Base-by-base conservation (phyloP, 2,888 invertebrate species). In the Beris chalybata region DNA sequence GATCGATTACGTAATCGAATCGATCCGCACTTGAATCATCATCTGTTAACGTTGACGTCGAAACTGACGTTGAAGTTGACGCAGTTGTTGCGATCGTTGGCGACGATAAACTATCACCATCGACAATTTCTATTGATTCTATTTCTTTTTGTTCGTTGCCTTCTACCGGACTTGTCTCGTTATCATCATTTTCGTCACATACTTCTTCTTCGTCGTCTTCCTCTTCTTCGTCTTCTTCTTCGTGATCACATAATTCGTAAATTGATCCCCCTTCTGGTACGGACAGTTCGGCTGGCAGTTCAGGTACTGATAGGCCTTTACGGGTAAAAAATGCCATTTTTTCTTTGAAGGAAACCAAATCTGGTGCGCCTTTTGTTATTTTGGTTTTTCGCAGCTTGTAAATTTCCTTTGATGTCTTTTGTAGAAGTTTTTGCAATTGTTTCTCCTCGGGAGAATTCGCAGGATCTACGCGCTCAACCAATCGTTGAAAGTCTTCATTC, bases 311-410 rank as follows among this genome's bases (percentile, higher is more conserved):
- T 43, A 88, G 81, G 74, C 90, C 91, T 71, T 89, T 87, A 74
- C 91, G 88, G 1, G 95, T 95, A 81, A 97, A 96, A 83, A 96
- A 97, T 50, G 95, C 94, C 90, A 97, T 95, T 82, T 96, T 96
- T 82, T 96, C 95, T 83, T 92, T 93, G 83, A 95, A 96, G 56
- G 95, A 93, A 74, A 94, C 90, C 71, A 94, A 85, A 81, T 96
- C 95, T 0, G 95, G 95, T 77, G 93, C 92, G 70, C 93, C 89
- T 74, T 91, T 91, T 56, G 93, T 92, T 72, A 91, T 91, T 76
- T 92, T 88, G 58, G 92, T 92, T 80, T 93, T 91, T 72, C 95
- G 83, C 69, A 97, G 83, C 73, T 93, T 90, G 81, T 95, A 93
- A 73, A 96, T 93, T 82, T 97, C 96, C 76, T 93, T 87, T 67